Evolutionary conservation across 2,888 invertebrate genomes (phyloP).

Genomic region (Hartigia nigra): DNA sequence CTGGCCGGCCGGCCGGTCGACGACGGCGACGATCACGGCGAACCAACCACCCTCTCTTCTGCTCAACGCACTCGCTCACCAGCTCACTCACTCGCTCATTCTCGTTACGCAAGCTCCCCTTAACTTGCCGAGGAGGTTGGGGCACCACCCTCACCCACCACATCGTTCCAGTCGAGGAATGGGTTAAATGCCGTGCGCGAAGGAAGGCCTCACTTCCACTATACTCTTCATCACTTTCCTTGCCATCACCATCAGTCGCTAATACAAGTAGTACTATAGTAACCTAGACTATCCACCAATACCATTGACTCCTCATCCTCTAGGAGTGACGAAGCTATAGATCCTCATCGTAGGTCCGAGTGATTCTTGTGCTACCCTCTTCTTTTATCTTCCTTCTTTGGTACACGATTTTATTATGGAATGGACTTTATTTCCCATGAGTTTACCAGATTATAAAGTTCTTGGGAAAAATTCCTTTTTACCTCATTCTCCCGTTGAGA

Average conservation of each 20-base stretch:
- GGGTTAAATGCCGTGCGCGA: conserved; percentile 23
- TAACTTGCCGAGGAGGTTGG: conserved; percentile 21
- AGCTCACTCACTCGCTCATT: conserved; percentile 19
- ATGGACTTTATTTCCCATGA: neutral
- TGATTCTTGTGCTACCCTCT: neutral
- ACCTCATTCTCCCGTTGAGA: neutral
- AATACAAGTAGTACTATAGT: neutral
- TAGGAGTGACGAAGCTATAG: neutral
- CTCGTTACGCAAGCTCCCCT: conserved; percentile 22
- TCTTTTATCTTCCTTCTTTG: neutral
- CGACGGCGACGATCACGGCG: neutral
- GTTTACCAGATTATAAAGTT: neutral
- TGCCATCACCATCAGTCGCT: neutral
- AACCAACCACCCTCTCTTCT: conserved; percentile 18
- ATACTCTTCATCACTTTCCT: neutral
- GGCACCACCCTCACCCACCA: conserved; percentile 16
- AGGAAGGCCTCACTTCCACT: neutral
- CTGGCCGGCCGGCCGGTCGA: conserved; percentile 58
- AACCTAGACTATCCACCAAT: neutral
- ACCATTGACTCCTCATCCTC: neutral
- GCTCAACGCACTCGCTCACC: neutral
- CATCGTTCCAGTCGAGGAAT: neutral
- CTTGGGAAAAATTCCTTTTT: neutral
- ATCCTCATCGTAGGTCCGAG: neutral
- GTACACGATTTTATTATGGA: neutral